Evolutionary conservation across 1,140 invertebrate species (phyloP).

Genomic region (Drosophila oshimai): DNA sequence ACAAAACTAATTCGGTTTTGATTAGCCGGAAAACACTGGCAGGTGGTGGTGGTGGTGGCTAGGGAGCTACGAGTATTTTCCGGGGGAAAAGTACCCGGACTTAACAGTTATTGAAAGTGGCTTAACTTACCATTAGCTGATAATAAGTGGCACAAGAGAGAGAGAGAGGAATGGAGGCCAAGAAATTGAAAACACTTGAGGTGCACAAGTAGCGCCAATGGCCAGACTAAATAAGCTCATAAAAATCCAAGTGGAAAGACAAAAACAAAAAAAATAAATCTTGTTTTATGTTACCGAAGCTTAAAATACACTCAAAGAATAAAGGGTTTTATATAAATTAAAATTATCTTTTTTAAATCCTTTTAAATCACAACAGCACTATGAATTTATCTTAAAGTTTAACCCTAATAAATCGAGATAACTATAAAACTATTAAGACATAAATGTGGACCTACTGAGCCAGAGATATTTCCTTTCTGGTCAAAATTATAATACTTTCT

Average conservation of each 20-base stretch:
- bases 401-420: too few species aligned
- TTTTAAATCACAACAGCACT: too few species aligned
- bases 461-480: too few species aligned
- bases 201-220: slow-evolving; percentile 20
- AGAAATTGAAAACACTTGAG: slow-evolving; percentile 54
- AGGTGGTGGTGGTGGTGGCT: not conserved
- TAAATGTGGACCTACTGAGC: too few species aligned
- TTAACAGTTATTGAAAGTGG: slow-evolving; percentile 61
- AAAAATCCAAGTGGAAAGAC: slow-evolving; percentile 25
- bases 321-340: too few species aligned
- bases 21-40: slow-evolving; percentile 46
- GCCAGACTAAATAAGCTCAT: slow-evolving; percentile 52
- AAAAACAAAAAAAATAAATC: not conserved
- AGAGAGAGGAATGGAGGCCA: not conserved
- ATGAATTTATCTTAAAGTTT: too few species aligned
- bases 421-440: too few species aligned
- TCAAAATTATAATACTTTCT: too few species aligned
- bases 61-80: not conserved
- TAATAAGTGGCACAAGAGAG: slow-evolving; percentile 18
- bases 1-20: slow-evolving; percentile 73
- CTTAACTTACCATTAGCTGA: slow-evolving; percentile 29
- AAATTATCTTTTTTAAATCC: too few species aligned
- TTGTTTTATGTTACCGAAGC: too few species aligned
- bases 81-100: not conserved
- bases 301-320: too few species aligned